These are phyloP conservation scores for Drosophila rhopaloa DNA, from an alignment of 1,140 invertebrate species.

Conservation along the genomic window DNA sequence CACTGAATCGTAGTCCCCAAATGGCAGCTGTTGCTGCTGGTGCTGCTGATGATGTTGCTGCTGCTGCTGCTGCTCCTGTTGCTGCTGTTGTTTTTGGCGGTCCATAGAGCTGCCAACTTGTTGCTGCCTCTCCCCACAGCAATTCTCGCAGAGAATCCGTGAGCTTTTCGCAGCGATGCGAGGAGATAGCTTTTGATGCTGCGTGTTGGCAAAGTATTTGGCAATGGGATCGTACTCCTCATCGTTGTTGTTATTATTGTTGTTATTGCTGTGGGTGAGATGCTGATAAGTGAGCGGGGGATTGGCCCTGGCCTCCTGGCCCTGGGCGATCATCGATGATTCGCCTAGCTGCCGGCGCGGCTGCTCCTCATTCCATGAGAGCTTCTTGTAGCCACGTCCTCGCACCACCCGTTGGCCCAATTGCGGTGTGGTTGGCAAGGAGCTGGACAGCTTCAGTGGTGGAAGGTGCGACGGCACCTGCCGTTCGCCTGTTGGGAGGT, in stretches of 20 bases:
- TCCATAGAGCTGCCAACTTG: slow-evolving; percentile 57
- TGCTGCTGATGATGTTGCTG: slow-evolving; percentile 24
- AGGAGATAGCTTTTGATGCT: slow-evolving; percentile 50
- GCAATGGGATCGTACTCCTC: slow-evolving; percentile 54
- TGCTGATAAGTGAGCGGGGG: slow-evolving; percentile 39
- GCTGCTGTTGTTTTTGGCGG: slow-evolving; percentile 19
- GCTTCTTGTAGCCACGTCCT: slow-evolving; percentile 52
- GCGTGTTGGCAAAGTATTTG: slow-evolving; percentile 46
- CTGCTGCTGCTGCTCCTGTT: neutral
- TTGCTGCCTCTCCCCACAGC: slow-evolving; percentile 69
- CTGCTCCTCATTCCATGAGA: slow-evolving; percentile 47
- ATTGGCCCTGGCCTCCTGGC: slow-evolving; percentile 37
- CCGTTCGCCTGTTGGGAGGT: slow-evolving; percentile 1
- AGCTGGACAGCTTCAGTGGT: slow-evolving; percentile 50
- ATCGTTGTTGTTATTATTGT: slow-evolving; percentile 36
- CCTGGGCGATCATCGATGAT: slow-evolving; percentile 31
- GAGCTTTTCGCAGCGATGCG: slow-evolving; percentile 63
- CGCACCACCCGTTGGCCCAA: slow-evolving; percentile 51
- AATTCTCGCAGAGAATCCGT: slow-evolving; percentile 72
- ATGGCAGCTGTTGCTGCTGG: slow-evolving; percentile 36
- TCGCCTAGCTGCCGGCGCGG: slow-evolving; percentile 10
- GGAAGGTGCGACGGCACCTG: slow-evolving; percentile 11
- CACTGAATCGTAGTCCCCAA: slow-evolving; percentile 77
- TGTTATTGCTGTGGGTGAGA: slow-evolving; percentile 19
- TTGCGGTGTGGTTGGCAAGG: slow-evolving; percentile 62